phyloP scores from a whole-genome alignment of 2,888 invertebrate species.

The Dryadula phaetusa region DNA sequence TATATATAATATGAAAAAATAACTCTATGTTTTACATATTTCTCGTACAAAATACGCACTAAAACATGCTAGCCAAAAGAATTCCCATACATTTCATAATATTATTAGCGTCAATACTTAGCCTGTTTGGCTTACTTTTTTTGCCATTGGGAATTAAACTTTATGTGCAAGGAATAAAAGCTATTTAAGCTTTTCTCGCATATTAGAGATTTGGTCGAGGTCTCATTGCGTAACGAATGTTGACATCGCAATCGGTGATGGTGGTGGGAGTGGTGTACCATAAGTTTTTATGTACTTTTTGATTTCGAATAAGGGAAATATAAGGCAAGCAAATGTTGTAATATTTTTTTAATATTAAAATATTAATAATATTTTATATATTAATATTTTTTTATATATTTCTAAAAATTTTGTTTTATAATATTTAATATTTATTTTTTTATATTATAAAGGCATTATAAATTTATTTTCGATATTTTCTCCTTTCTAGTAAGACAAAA shows the following conservation, averaged over 20 bases:
- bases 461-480: too few species aligned
- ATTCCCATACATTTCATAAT: constrained; percentile 60
- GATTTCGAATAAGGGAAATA: not conserved
- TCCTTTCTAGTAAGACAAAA: too few species aligned
- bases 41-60: constrained; percentile 2
- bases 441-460: too few species aligned
- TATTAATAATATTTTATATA: too few species aligned
- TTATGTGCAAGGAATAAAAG: constrained; percentile 40
- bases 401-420: too few species aligned
- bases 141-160: constrained; percentile 42
- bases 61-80: constrained; percentile 36
- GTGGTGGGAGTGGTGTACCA: constrained; percentile 53
- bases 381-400: too few species aligned
- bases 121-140: constrained; percentile 53
- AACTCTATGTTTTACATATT: too few species aligned
- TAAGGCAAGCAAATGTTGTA: not conserved
- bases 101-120: constrained; percentile 52
- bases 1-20: too few species aligned
- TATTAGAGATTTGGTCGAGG: constrained; percentile 59
- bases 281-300: constrained; percentile 40
- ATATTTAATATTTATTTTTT: too few species aligned
- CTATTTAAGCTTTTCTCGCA: constrained; percentile 25
- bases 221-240: constrained; percentile 78
- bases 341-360: too few species aligned
- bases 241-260: constrained; percentile 66